Base-by-base conservation (phyloP, 2,113 vertebrate genomes). In the Odocoileus virginianus region DNA sequence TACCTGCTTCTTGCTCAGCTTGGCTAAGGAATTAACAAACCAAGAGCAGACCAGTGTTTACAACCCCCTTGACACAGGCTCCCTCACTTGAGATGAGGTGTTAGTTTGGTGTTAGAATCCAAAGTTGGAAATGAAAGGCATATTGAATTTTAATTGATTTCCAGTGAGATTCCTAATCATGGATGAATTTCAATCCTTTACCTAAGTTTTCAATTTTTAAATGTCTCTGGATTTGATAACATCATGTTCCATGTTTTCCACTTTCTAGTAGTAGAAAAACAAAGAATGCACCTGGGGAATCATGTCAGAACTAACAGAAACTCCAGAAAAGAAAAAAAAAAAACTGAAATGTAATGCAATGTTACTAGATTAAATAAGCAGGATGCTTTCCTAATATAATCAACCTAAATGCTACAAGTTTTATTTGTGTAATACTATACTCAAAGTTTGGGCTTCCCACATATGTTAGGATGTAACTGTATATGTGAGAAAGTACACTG, bases 11-110 rank as follows among this genome's bases (percentile, higher is more conserved):
- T 40, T 97, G 61, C 36, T 95, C 58, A 81, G 50, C 27, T 87
- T 92, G 71, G 88, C 43, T 96, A 91, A 84, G 40, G 60, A 81
- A 98, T 97, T 97, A 93, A 19, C 54, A 74, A 36, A 82, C 14
- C 76, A 92, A 21, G 67, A 92, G 81, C 83, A 89, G 58, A 96
- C 11, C 7, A n/a, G 33, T 14, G 12, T 64, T 43, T 16, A 7
- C 21, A 33, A 21, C 52, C 10, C 7, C 58, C 50, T 5, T 21
- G 45, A 19, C 0, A 47, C 1, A 57, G 9, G 21, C 5, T 87
- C 27, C 27, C 6, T 81, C 28, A 33, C 25, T 23, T 40, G 1
- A 85, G 12, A 27, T 27, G 30, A 2, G 33, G 12, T 89, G 33
- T 94, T 40, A 28, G 7, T 87, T 95, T 93, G 28, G 57, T 43